Evolutionary conservation across 1,140 invertebrate species (phyloP), one percentile per base, ranked within the genome.

Genomic region (Hermetia illucens): DNA sequence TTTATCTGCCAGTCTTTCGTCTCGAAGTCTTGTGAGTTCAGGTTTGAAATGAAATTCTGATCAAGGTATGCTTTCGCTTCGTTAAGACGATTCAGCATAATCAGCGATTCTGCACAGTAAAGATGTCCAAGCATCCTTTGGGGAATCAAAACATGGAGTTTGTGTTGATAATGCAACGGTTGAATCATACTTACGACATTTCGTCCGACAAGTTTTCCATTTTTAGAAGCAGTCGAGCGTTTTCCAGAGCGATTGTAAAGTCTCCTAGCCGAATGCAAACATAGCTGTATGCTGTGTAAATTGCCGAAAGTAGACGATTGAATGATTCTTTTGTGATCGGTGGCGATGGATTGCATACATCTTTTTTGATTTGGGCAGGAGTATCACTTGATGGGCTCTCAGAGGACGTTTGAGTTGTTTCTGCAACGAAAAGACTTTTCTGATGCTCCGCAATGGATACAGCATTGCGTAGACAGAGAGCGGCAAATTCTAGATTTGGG

Each of bases 81-180:
- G 4, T 69, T 65, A 30, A 88, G 78, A 65, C 77, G 75, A 51
- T 92, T 82, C 51, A 90, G 61, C 37, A 81, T 72, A 44, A 94
- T 77, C n/a, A 88, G 62, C 29, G 87, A 79, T 62, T 96, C 90
- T 1, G 85, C 87, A 15, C 82, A 79, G 60, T 94, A 94, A 44
- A 94, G 72, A 59, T 90, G 80, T 1, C 76, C 86, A 41, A 93
- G 65, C 41, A 90, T 75, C 58, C 82, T 86, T 33, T 9, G 32
- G 16, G 10, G 10, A 9, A 9, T 34, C 9, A 34, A 34, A 10
- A 34, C 16, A 15, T 16, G 10, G 21, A 19, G 10, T 22, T 24
- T 22, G 12, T 24, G 12, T 12, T 9, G 21, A 10, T 16, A 9
- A 33, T 33, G 8, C 31, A 8, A 33, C 8, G 8, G 9, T 10